These are phyloP conservation scores for Drosophila ficusphila DNA, from an alignment of 1,140 invertebrate genomes.

Conservation along the genomic window DNA sequence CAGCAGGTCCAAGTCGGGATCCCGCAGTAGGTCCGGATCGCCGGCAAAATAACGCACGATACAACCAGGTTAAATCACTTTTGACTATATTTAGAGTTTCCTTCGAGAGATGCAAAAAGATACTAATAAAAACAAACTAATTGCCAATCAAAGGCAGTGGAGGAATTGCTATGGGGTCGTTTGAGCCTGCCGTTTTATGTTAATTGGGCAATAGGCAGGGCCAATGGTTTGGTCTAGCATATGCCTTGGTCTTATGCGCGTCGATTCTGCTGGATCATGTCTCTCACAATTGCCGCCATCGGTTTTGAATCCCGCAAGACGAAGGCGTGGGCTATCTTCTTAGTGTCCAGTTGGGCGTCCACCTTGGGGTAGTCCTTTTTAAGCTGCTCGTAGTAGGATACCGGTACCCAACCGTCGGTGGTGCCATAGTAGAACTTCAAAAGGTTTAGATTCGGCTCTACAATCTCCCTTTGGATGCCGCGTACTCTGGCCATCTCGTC, in stretches of 20 bases:
- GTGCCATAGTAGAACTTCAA: conserved; percentile 91
- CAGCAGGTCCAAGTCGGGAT: conserved; percentile 67
- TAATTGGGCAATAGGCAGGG: not conserved
- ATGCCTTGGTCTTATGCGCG: conserved; percentile 5
- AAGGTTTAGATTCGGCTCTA: conserved; percentile 86
- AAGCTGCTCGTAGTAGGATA: conserved; percentile 87
- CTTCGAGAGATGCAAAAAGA: conserved; percentile 27
- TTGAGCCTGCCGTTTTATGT: not conserved
- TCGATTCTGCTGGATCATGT: conserved; percentile 85
- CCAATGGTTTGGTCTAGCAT: not conserved
- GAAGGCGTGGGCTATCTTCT: conserved; percentile 90
- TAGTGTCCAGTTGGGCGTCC: conserved; percentile 88
- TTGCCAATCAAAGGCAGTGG: conserved; percentile 16
- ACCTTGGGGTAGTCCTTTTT: conserved; percentile 86
- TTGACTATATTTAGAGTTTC: conserved; percentile 44
- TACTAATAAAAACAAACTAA: conserved; percentile 32
- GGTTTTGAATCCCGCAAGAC: conserved; percentile 87
- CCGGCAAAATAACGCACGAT: conserved; percentile 12
- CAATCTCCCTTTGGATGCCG: conserved; percentile 86
- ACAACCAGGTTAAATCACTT: conserved; percentile 11
- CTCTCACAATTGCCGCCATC: conserved; percentile 87
- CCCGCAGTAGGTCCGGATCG: conserved; percentile 56
- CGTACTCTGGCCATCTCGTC: conserved; percentile 88
- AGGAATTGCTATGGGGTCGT: conserved; percentile 3
- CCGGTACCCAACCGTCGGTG: conserved; percentile 91